Conservation (phyloP, 2,888 invertebrate species). For the Eubasilissa splendida region DNA sequence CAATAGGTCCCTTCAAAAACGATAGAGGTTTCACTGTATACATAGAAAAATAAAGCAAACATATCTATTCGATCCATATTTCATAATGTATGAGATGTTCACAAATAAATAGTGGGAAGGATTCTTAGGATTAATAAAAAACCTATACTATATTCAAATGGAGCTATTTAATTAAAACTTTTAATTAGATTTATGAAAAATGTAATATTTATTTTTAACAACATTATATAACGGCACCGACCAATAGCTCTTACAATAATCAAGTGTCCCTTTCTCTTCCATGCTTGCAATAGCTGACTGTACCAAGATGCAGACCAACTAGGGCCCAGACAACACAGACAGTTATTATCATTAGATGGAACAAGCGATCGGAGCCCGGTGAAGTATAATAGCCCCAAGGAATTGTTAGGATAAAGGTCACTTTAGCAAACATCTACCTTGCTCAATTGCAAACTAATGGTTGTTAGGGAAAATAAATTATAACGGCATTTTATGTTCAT, state of each 20-base stretch:
- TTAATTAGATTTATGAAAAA: neutral
- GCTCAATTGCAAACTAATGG: slow-evolving; percentile 3
- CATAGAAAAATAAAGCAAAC: too few species aligned
- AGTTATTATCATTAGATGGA: slow-evolving; percentile 31
- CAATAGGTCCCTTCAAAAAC: too few species aligned
- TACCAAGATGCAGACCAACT: slow-evolving; percentile 14
- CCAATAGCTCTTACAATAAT: neutral
- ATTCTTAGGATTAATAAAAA: too few species aligned
- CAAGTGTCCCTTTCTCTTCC: slow-evolving; percentile 16
- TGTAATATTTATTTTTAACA: neutral
- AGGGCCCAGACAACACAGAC: slow-evolving; percentile 10
- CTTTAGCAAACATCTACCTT: slow-evolving; percentile 12
- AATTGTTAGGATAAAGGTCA: slow-evolving; percentile 26
- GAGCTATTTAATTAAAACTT: too few species aligned
- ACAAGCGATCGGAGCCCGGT: neutral
- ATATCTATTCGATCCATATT: too few species aligned
- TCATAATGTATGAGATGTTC: too few species aligned
- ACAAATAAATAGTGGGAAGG: too few species aligned
- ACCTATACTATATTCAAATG: too few species aligned
- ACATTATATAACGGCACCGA: neutral
- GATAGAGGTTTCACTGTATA: too few species aligned
- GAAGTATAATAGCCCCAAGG: slow-evolving; percentile 19
- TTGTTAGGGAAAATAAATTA: neutral
- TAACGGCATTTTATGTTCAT: too few species aligned
- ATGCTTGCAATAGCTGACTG: slow-evolving; percentile 15